A percentile compares a stretch with the other conserved stretches of the same genome.
phyloP scores from a whole-genome alignment of 2,113 vertebrate species.

The Cisticola juncidis region DNA sequence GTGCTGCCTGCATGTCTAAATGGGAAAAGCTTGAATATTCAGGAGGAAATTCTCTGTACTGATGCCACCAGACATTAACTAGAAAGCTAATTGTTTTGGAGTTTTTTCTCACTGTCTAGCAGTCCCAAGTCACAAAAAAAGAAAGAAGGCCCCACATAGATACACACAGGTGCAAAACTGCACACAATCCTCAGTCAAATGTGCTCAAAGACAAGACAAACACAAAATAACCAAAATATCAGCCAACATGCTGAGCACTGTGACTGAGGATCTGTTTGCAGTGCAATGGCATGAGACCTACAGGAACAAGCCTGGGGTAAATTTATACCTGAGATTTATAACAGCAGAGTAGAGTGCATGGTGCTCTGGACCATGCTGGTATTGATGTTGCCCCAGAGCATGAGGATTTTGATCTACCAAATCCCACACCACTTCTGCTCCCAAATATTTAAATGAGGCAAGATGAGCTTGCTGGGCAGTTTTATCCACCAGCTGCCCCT shows the following conservation, averaged over 20 bases:
- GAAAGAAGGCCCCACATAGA: fast-evolving
- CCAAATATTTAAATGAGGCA: background rate
- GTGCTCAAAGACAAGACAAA: background rate
- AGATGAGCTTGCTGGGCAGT: background rate
- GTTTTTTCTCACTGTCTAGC: background rate
- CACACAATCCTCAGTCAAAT: background rate
- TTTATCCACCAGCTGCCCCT: background rate
- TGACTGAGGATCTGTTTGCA: background rate
- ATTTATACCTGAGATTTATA: background rate
- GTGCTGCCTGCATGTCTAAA: background rate
- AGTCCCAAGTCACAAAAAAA: background rate
- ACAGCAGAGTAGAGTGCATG: fast-evolving
- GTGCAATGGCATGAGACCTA: background rate
- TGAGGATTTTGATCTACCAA: background rate
- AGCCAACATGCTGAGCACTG: background rate
- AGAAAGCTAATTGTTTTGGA: background rate
- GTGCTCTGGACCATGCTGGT: background rate
- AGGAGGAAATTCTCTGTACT: background rate
- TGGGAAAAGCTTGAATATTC: background rate
- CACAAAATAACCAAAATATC: background rate
- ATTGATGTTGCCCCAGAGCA: background rate
- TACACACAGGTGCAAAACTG: background rate
- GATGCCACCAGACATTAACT: background rate
- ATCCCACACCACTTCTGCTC: background rate
- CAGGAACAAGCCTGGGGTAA: background rate